These are phyloP conservation scores for Drosophila ogumai DNA, from an alignment of 1,140 invertebrate genomes.

Conservation along the genomic window DNA sequence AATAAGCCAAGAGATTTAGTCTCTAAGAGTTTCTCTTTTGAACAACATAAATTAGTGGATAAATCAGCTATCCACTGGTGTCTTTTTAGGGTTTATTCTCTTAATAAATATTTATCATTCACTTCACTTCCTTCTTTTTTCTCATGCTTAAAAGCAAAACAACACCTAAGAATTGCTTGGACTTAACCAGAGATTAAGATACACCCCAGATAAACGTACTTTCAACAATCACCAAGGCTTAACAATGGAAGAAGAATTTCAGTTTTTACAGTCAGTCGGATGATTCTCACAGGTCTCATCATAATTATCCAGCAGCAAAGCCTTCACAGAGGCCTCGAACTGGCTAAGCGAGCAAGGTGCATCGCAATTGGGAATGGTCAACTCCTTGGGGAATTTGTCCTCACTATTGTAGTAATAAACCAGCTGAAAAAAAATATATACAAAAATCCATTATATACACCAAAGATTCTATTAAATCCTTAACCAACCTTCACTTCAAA, in stretches of 20 bases:
- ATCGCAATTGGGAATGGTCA: constrained; percentile 86
- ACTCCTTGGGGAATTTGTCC: constrained; percentile 81
- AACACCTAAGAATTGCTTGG: neutral
- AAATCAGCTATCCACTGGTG: neutral
- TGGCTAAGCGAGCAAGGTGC: constrained; percentile 85
- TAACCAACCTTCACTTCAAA: constrained; percentile 85
- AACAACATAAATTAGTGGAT: neutral
- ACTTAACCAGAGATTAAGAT: constrained; percentile 15
- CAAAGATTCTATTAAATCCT: fast-evolving
- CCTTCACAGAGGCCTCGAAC: constrained; percentile 83
- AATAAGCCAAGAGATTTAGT: neutral
- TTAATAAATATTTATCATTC: neutral
- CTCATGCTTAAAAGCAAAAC: neutral
- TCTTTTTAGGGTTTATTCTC: neutral
- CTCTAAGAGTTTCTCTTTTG: neutral
- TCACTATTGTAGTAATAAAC: constrained; percentile 84
- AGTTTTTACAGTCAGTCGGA: constrained; percentile 68
- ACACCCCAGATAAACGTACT: constrained; percentile 24
- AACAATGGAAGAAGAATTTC: constrained; percentile 16
- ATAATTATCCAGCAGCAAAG: constrained; percentile 86
- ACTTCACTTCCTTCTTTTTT: neutral
- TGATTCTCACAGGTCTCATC: constrained; percentile 86
- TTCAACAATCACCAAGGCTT: constrained; percentile 24
- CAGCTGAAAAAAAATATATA: constrained; percentile 31
- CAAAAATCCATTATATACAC: constrained; percentile 14